A percentile compares a stretch with the other conserved stretches of the same genome.
Conservation (phyloP, 1,140 invertebrate genomes). For the Ceratina japonica region DNA sequence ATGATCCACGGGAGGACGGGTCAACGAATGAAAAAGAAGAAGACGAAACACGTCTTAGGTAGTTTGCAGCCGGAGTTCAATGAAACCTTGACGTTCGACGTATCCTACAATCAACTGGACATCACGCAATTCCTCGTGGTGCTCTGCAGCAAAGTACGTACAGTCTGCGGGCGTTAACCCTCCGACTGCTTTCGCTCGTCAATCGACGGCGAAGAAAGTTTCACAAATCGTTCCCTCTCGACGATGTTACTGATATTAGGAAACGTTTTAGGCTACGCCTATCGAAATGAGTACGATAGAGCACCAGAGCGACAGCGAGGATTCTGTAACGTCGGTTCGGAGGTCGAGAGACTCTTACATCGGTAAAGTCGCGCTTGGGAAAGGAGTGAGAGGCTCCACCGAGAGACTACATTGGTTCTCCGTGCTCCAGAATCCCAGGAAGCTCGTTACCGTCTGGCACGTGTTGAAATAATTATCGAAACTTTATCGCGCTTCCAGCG, state of each 20-base stretch:
- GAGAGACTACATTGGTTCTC: conserved; percentile 82
- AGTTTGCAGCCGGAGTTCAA: conserved; percentile 77
- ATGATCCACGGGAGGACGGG: conserved; percentile 79
- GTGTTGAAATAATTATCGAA: conserved; percentile 72
- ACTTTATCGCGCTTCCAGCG: not conserved
- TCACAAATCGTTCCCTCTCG: not conserved
- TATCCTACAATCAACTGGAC: conserved; percentile 78
- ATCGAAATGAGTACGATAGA: conserved; percentile 61
- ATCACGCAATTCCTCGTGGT: conserved; percentile 78
- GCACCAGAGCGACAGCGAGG: conserved; percentile 73
- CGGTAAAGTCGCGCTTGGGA: conserved; percentile 80
- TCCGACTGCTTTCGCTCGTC: too few relatives aligned
- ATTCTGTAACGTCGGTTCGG: conserved; percentile 70
- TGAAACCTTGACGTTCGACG: conserved; percentile 80
- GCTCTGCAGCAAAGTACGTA: conserved; percentile 74
- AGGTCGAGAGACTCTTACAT: conserved; percentile 73
- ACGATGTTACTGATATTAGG: too few relatives aligned
- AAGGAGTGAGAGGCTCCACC: conserved; percentile 75
- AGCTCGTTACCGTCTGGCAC: conserved; percentile 83
- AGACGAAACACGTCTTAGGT: conserved; percentile 73
- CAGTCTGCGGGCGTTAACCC: too few relatives aligned
- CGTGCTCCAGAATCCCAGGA: conserved; percentile 82
- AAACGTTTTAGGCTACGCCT: conserved; percentile 52
- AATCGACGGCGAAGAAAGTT: too few relatives aligned
- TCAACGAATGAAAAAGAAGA: conserved; percentile 80